Percentiles rank a stretch among this genome's conserved stretches.
Evolutionary conservation across 1,140 invertebrate genomes (phyloP).

Genomic region (Leguminivora glycinivorella): DNA sequence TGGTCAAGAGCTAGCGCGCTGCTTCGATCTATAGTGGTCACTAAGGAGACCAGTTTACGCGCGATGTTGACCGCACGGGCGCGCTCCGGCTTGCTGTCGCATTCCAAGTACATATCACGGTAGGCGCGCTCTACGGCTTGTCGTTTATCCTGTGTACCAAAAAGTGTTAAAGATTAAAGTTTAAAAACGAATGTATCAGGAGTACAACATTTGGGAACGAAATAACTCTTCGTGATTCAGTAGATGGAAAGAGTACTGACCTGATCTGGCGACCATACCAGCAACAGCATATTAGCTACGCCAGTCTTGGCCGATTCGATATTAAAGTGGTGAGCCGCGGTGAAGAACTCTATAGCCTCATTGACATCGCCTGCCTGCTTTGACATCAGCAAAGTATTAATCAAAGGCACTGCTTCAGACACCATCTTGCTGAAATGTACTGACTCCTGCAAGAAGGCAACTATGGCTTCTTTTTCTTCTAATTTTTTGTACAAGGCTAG

Average conservation of each 20-base stretch:
- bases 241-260: constrained; percentile 41
- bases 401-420: constrained; percentile 84
- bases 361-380: constrained; percentile 87
- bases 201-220: too few species aligned
- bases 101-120: constrained; percentile 74
- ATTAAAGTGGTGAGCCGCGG: constrained; percentile 88
- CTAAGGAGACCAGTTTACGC: constrained; percentile 82
- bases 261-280: constrained; percentile 86
- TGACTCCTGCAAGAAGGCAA: constrained; percentile 82
- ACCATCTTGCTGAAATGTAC: constrained; percentile 84
- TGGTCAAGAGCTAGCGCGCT: constrained; percentile 83
- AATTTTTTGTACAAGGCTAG: constrained; percentile 64
- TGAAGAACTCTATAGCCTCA: constrained; percentile 92
- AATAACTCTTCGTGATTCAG: too few species aligned
- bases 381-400: constrained; percentile 87
- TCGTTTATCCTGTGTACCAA: constrained; percentile 73
- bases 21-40: constrained; percentile 74
- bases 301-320: constrained; percentile 85
- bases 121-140: constrained; percentile 80
- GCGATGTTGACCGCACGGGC: constrained; percentile 77
- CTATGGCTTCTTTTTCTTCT: constrained; percentile 77
- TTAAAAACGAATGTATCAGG: too few species aligned
- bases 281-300: constrained; percentile 86
- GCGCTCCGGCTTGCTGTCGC: constrained; percentile 64
- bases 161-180: too few species aligned